Base-by-base conservation (phyloP, 92 coral and sea anemone species). In the Pocillopora grandis region DNA sequence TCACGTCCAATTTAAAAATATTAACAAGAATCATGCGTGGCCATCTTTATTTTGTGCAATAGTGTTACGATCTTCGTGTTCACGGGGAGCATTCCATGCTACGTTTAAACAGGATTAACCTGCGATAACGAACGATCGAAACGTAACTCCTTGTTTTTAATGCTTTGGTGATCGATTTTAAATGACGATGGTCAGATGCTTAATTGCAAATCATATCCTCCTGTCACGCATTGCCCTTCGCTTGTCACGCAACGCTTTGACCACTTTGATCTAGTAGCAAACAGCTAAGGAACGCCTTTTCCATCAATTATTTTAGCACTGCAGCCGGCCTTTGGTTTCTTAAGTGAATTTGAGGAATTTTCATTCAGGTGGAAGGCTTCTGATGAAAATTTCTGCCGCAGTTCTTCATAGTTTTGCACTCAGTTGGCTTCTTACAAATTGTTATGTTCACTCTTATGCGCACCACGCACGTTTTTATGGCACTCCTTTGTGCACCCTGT, bases 151-250 rank as follows among this genome's bases (percentile, higher is more conserved):
- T 18, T 72, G 31, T 37, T 12, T 36, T 36, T 57, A 81, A 59
- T 81, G 62, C 20, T 58, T 58, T 75, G 66, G 63, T 83, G 80
- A 73, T 83, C 79, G 80, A 52, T 83, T 74, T 83, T 83, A 60
- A 83, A 83, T 83, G 86, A 83, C 74, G 20, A 63, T 80, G 62
- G 48, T 83, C 86, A 72, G 37, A 48, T 74, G 72, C 37, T 10
- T 72, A 16, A 73, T 64, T 83, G 66, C 5, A 72, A 82, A 17
- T 63, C 48, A 82, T 61, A 13, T 68, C 14, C 48, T 75, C 78
- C 57, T 75, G n/a, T 20, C 56, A 62, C 21, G 19, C 19, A 59
- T 1, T 68, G 72, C 48, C 48, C 52, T 36, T 42, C 8, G 52
- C 18, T 68, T 55, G 56, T 70, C 75, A 70, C 73, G 56, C 73